phyloP scores from a whole-genome alignment of 2,797 vertebrate species.

The Trachurus trachurus region DNA sequence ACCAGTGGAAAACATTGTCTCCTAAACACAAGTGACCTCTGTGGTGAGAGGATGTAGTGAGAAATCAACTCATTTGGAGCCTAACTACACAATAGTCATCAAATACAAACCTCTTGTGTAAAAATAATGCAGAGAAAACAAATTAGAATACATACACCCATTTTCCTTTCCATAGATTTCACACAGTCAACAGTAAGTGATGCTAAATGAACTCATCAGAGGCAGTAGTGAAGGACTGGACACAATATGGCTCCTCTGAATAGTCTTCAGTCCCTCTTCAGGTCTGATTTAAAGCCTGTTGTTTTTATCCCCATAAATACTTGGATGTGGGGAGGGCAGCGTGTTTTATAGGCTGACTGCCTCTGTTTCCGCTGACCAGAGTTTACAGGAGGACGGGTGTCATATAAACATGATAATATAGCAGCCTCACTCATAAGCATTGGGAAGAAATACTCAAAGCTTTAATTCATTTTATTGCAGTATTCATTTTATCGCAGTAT shows the following conservation, averaged over 20 bases:
- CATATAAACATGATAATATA: conserved; percentile 87
- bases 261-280: conserved; percentile 62
- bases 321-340: conserved; percentile 70
- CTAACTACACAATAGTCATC: conserved; percentile 1
- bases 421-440: conserved; percentile 76
- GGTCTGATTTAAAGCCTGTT: conserved; percentile 85
- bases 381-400: conserved; percentile 83
- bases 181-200: conserved; percentile 1
- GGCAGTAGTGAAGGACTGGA: conserved; percentile 28
- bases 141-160: not conserved
- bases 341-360: conserved; percentile 79
- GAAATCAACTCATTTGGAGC: no score
- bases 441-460: conserved; percentile 71
- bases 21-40: not conserved
- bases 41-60: not conserved
- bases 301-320: conserved; percentile 85
- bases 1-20: conserved; percentile 4
- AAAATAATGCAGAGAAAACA: not conserved
- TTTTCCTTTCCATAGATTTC: not conserved
- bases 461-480: conserved; percentile 78
- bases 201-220: conserved; percentile 46
- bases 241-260: conserved; percentile 33
- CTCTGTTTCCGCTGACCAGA: conserved; percentile 74
- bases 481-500: conserved; percentile 58
- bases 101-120: conserved; percentile 3